Evolutionary conservation across 2,888 invertebrate species (phyloP), one percentile per base, ranked within the genome.

Genomic region (Aleiodes alternator): DNA sequence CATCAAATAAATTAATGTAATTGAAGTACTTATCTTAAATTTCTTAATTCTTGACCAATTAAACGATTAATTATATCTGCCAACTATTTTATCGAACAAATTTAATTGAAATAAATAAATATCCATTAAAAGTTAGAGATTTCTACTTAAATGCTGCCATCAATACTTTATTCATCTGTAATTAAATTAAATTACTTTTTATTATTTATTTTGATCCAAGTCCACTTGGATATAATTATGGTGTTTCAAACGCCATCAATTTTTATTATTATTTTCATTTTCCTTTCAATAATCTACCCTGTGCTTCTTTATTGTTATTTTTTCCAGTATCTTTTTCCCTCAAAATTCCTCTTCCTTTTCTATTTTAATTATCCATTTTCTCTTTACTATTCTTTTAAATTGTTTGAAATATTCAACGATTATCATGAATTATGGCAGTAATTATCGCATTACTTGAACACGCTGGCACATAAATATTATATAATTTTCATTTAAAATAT

Each of bases 201-300:
- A 31, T 48, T 38, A 57, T 34, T 29, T 14, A 16, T 69, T 29
- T 51, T 8, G 31, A 68, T 68, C 70, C 64, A 69, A 70, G 74
- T 74, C 74, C 61, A 61, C 66, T 70, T 48, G 70, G 43, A 74
- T 70, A 43, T 69, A 38, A 31, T 61, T 53, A 51, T 74, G 69
- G 61, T 64, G 74, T 74, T 61, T 70, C 74, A 74, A 70, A 74
- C 74, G 61, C 70, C 74, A 74, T 69, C 14, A 38, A n/a, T 64
- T 59, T 61, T 75, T 79, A 79, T 34, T 34, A 34, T 34, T 34
- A 34, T 34, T 34, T 6, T 34, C 5, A 31, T 34, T 34, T 34
- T 34, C 6, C 82, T 80, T 80, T 68, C 56, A 77, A 75, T 76
- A 79, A 76, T 79, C 86, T 86, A 86, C 85, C 85, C 86, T 86